A percentile compares a stretch with the other conserved stretches of the same genome.
Conservation (phyloP, 37 sponge, comb jelly and placozoan genomes). For the Oscarella lobularis region DNA sequence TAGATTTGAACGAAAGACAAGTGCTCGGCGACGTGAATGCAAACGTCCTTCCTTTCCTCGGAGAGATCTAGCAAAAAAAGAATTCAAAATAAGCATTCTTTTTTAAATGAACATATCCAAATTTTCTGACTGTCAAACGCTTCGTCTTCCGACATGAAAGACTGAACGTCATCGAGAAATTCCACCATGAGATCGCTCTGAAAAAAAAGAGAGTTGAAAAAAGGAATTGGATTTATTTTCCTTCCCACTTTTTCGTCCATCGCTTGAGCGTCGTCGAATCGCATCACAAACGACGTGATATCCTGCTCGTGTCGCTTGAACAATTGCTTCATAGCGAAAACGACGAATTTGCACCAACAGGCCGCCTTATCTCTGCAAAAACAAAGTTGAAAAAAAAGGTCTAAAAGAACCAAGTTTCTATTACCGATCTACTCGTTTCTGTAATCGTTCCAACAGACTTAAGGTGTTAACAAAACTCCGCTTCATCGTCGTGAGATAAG, state of each 20-base stretch:
- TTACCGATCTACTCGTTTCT: neutral
- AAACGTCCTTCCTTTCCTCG: constrained; percentile 12
- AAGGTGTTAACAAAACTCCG: neutral
- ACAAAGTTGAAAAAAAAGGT: too few relatives aligned
- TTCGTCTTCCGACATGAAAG: neutral
- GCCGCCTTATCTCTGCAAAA: neutral
- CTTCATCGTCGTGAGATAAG: neutral
- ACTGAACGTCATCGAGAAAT: neutral
- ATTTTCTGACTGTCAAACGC: neutral
- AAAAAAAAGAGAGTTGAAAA: neutral
- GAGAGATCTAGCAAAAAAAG: constrained; percentile 13
- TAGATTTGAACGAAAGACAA: constrained; percentile 29
- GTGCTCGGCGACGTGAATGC: constrained; percentile 18
- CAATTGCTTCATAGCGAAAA: neutral
- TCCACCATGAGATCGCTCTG: neutral
- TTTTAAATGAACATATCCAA: neutral
- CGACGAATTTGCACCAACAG: neutral
- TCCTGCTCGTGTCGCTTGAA: neutral
- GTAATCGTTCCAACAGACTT: neutral
- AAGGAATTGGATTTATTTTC: neutral
- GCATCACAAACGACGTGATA: neutral
- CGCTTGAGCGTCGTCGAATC: neutral
- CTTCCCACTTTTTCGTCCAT: neutral
- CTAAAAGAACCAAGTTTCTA: too few relatives aligned
- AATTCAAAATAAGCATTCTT: neutral